phyloP scores from a whole-genome alignment of 2,888 invertebrate species.

The Caenorhabditis virilis region DNA sequence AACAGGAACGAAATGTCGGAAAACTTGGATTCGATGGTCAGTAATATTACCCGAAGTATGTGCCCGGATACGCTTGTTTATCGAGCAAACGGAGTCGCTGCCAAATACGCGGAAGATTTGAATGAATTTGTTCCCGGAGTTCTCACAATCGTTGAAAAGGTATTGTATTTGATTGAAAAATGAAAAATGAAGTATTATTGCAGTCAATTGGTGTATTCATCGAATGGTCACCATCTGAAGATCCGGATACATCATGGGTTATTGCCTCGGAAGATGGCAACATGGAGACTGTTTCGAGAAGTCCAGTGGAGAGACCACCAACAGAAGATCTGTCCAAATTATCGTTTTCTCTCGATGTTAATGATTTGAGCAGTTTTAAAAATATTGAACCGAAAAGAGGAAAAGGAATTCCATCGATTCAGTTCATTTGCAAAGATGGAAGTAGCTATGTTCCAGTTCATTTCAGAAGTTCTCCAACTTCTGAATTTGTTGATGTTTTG shows the following conservation, averaged over 20 bases:
- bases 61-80: slow-evolving; percentile 46
- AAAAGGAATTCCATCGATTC: slow-evolving; percentile 48
- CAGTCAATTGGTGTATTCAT: slow-evolving; percentile 63
- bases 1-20: slow-evolving; percentile 46
- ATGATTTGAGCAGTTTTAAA: slow-evolving; percentile 63
- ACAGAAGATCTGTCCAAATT: slow-evolving; percentile 17
- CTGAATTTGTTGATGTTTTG: slow-evolving; percentile 75
- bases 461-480: slow-evolving; percentile 86
- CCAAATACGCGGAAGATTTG: slow-evolving; percentile 36
- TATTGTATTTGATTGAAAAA: slow-evolving; percentile 12
- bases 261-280: slow-evolving; percentile 39
- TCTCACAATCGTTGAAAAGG: slow-evolving; percentile 59
- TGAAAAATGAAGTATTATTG: slow-evolving; percentile 4
- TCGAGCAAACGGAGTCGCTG: slow-evolving; percentile 41
- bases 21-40: slow-evolving; percentile 37
- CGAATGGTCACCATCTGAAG: slow-evolving; percentile 64
- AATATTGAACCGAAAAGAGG: slow-evolving; percentile 53
- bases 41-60: slow-evolving; percentile 37
- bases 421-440: slow-evolving; percentile 77
- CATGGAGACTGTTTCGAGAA: slow-evolving; percentile 22
- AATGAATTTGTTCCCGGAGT: slow-evolving; percentile 51
- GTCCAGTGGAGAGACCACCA: slow-evolving; percentile 2
- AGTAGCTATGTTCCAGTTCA: slow-evolving; percentile 81
- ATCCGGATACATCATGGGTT: slow-evolving; percentile 50
- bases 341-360: slow-evolving; percentile 62